A percentile compares a stretch with the other conserved stretches of the same genome.
Evolutionary conservation across 2,113 vertebrate genomes (phyloP).

Genomic region (Hyaena hyaena): DNA sequence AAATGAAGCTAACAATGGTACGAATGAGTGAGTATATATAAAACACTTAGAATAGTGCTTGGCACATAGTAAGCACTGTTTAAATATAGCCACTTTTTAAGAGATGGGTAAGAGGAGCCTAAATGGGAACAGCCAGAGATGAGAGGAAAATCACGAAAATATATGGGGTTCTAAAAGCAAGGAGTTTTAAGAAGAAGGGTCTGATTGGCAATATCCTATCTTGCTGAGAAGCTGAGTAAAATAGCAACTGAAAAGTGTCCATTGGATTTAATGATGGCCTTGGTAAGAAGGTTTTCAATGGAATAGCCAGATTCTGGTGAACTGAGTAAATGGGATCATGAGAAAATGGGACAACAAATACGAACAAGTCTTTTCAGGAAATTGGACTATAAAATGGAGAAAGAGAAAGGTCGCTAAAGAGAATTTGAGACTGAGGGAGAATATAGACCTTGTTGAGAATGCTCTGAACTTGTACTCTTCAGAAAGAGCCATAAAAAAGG

Average conservation of each 20-base stretch:
- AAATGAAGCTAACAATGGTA: background rate
- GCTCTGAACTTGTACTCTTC: conserved; percentile 26
- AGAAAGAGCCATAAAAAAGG: background rate
- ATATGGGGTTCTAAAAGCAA: background rate
- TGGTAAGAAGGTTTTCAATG: conserved; percentile 1
- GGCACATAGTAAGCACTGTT: background rate
- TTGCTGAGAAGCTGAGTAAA: conserved; percentile 46
- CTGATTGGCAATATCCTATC: background rate
- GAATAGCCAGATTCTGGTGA: background rate
- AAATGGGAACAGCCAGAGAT: background rate
- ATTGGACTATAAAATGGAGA: background rate
- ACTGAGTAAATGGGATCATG: background rate
- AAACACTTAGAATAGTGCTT: background rate
- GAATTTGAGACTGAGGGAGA: background rate
- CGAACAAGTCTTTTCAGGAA: conserved; percentile 15
- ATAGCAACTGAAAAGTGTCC: background rate
- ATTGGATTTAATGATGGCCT: background rate
- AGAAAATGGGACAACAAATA: background rate
- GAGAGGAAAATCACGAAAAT: background rate
- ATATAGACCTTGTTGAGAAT: background rate
- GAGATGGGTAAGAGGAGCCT: background rate
- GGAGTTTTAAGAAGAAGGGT: conserved; percentile 25
- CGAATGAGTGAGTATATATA: background rate
- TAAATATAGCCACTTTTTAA: conserved; percentile 38
- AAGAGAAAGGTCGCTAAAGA: background rate